These are phyloP conservation scores for Monomorium pharaonis DNA, from an alignment of 1,140 invertebrate species.

Conservation along the genomic window DNA sequence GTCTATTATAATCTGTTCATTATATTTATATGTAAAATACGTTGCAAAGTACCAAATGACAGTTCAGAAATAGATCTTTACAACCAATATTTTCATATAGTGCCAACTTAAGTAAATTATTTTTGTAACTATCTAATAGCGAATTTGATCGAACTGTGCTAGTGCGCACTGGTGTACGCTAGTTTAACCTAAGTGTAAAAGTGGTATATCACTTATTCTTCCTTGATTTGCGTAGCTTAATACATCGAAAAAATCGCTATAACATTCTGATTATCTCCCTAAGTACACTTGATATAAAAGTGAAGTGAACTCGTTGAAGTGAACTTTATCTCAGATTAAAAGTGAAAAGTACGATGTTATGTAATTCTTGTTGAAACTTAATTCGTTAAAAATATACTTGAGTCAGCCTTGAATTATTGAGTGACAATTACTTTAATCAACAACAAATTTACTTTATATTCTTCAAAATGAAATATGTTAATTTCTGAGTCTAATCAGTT, in stretches of 20 bases:
- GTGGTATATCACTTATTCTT: too few relatives aligned
- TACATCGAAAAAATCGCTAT: too few relatives aligned
- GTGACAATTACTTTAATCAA: too few relatives aligned
- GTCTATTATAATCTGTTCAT: slow-evolving; percentile 21
- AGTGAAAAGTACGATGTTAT: not conserved
- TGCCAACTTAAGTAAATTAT: not conserved
- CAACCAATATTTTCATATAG: not conserved
- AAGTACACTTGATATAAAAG: not conserved
- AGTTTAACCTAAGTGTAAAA: too few relatives aligned
- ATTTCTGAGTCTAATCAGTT: not conserved
- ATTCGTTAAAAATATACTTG: not conserved
- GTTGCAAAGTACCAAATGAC: not conserved
- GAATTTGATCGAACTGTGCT: too few relatives aligned
- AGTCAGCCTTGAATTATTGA: not conserved
- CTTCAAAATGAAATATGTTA: not conserved
- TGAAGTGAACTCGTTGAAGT: not conserved
- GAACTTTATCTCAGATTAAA: not conserved
- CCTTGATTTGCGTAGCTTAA: too few relatives aligned
- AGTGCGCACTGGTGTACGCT: too few relatives aligned
- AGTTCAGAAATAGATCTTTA: not conserved
- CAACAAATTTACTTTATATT: not conserved
- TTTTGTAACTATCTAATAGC: not conserved
- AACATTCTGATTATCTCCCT: too few relatives aligned
- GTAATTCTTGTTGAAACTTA: not conserved
- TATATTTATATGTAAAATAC: not conserved